Evolutionary conservation across 2,797 vertebrate genomes (phyloP).

Genomic region (Yasuhikotakia modesta): DNA sequence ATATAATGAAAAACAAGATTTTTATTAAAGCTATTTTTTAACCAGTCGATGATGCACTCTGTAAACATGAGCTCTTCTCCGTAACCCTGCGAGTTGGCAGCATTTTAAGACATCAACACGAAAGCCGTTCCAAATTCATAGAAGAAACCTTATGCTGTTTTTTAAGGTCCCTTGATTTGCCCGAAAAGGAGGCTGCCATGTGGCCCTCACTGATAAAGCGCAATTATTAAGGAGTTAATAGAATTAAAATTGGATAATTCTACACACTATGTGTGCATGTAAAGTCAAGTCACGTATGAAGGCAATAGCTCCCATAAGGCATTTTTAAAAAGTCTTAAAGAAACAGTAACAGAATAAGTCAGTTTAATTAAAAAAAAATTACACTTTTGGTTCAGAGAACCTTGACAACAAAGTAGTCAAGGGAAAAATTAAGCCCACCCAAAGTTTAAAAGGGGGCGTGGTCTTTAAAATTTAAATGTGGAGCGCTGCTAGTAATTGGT

Average conservation of each 20-base stretch:
- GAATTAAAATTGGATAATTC: too few species aligned
- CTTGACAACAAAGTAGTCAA: too few species aligned
- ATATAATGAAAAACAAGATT: neutral
- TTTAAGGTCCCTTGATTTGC: neutral
- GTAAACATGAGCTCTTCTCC: neutral
- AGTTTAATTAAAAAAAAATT: too few species aligned
- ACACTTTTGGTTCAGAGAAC: too few species aligned
- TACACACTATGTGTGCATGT: neutral
- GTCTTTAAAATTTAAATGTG: too few species aligned
- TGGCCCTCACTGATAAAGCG: too few species aligned
- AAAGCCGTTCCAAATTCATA: neutral
- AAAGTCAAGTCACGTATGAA: neutral
- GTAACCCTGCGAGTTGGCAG: constrained; percentile 6
- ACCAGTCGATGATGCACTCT: neutral
- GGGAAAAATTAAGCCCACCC: too few species aligned
- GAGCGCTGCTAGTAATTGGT: neutral
- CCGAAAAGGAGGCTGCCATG: too few species aligned
- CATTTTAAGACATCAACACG: constrained; percentile 1
- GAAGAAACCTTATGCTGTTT: neutral
- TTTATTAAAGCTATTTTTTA: constrained; percentile 7
- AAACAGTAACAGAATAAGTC: too few species aligned
- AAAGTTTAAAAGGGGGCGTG: too few species aligned
- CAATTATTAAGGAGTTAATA: too few species aligned
- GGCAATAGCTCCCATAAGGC: neutral
- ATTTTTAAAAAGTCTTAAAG: too few species aligned